phyloP scores from a whole-genome alignment of 2,888 invertebrate species.

The Calameuta filiformis region DNA sequence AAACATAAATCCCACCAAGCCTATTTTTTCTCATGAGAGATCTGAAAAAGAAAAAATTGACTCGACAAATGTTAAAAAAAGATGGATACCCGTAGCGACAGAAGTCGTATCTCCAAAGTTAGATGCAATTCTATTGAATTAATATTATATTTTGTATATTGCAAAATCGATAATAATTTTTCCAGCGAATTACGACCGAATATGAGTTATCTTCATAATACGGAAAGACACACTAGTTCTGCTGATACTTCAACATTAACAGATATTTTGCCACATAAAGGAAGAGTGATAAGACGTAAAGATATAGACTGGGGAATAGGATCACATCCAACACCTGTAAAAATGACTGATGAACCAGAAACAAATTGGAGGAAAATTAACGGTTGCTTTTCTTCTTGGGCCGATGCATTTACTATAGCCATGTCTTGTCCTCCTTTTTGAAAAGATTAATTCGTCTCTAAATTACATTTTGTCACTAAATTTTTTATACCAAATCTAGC shows the following conservation, averaged over 20 bases:
- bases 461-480: background rate
- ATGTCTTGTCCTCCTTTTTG: slow-evolving; percentile 25
- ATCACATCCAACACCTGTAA: slow-evolving; percentile 22
- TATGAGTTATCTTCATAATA: slow-evolving; percentile 27
- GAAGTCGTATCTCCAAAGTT: slow-evolving; percentile 30
- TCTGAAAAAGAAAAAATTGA: slow-evolving; percentile 17
- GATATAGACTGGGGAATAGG: slow-evolving; percentile 30
- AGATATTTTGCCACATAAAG: slow-evolving; percentile 34
- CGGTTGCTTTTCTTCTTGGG: slow-evolving; percentile 32
- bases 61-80: slow-evolving; percentile 22
- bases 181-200: slow-evolving; percentile 26
- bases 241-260: slow-evolving; percentile 28
- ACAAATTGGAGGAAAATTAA: slow-evolving; percentile 21
- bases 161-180: background rate
- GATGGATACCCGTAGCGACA: slow-evolving; percentile 29
- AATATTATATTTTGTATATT: background rate
- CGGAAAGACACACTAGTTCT: slow-evolving; percentile 26
- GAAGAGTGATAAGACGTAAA: slow-evolving; percentile 27
- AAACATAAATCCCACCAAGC: slow-evolving; percentile 27
- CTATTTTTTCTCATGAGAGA: slow-evolving; percentile 15
- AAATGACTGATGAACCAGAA: slow-evolving; percentile 31
- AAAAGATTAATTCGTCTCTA: background rate
- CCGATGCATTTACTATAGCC: slow-evolving; percentile 23
- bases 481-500: background rate
- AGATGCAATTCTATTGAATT: background rate